Base-by-base conservation (phyloP, 2,113 vertebrate genomes). In the Siphamia tubifer region DNA sequence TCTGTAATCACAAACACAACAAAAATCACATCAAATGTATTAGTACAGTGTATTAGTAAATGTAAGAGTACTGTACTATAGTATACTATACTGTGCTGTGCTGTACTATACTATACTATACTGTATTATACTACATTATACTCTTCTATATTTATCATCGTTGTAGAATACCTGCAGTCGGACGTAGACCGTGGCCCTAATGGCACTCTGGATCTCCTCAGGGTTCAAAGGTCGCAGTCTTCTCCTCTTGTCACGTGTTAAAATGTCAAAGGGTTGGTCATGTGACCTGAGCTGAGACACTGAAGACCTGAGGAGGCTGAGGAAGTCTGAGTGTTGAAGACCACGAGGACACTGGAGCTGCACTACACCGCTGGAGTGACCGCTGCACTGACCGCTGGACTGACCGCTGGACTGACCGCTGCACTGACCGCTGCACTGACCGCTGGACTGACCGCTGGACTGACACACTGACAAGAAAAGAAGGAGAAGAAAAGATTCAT, bases 131-230 rank as follows among this genome's bases (percentile, higher is more conserved):
- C 28, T 30, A 9, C 1, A 7, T 30, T 30, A 9, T 30, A 9
- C 6, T 9, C 3, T 7, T 1, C 6, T 6, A 30, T 30, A 2
- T 30, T 1, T 30, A 9, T 30, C 6, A 30, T 6, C 28, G 10
- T 3, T 30, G 28, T n/a, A n/a, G n/a, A n/a, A n/a, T 16, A 79
- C 82, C 83, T 75, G 61, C 3, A 56, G 54, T 13, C 78, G 39
- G 52, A 88, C 45, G 42, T 35, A 74, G 44, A 88, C 1, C 0
- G 63, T 32, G 0, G 66, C 16, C 2, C 31, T 2, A 1, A 45
- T 0, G 27, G 2, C 15, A 1, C 24, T 42, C 1, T 40, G 24
- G 58, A 84, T 44, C 13, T 77, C 68, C 32, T 74, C 79, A 0
- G 73, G 10, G 0, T 19, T 42, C 25, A 85, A 32, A 13, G 35